These are phyloP conservation scores for Natator depressus DNA, from an alignment of 2,113 vertebrate genomes.

Conservation along the genomic window DNA sequence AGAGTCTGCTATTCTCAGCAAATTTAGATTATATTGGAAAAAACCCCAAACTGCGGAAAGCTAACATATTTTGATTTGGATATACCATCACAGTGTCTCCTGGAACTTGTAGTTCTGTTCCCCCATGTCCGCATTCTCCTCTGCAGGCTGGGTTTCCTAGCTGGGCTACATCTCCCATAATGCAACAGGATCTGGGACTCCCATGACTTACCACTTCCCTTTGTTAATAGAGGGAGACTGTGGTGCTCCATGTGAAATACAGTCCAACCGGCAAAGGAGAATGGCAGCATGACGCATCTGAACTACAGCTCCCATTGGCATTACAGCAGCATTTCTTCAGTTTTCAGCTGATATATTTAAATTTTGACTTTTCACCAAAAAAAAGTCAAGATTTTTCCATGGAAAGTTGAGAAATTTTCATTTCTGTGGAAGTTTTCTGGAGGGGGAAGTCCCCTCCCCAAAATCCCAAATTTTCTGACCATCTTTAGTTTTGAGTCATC, in stretches of 20 bases:
- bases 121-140: accelerated
- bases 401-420: background rate
- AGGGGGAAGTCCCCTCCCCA: background rate
- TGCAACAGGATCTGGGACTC: background rate
- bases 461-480: background rate
- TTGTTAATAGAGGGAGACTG: background rate
- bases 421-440: background rate
- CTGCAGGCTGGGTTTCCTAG: accelerated
- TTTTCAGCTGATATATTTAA: background rate
- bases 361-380: background rate
- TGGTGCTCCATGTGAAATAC: background rate
- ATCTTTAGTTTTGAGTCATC: background rate
- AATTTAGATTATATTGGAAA: background rate
- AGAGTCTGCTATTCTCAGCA: accelerated
- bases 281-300: background rate
- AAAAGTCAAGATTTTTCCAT: background rate
- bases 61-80: background rate
- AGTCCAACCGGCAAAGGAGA: background rate
- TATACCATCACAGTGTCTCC: no score
- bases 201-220: background rate
- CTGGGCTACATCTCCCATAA: background rate
- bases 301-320: background rate
- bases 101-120: background rate
- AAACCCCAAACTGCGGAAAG: background rate
- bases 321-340: background rate